Conservation (phyloP, 1,140 invertebrate genomes). For the Pseudomyrmex sp. region DNA sequence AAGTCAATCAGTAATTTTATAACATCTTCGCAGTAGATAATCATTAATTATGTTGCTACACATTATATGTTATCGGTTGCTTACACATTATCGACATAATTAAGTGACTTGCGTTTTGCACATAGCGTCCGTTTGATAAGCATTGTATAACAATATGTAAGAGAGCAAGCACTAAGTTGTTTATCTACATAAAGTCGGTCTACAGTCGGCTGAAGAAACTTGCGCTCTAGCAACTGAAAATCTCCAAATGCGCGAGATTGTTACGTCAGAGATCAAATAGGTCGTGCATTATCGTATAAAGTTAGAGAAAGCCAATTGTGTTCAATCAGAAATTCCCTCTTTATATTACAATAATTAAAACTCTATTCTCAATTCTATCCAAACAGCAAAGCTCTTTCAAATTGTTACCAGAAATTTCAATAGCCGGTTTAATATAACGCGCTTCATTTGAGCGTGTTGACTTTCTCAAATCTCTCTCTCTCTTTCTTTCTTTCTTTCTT, state of each 20-base stretch:
- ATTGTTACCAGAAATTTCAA: constrained; percentile 11
- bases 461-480: not conserved
- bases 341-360: constrained; percentile 48
- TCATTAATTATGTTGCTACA: constrained; percentile 19
- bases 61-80: constrained; percentile 3
- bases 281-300: constrained; percentile 65
- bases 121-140: constrained; percentile 45
- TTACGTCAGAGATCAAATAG: constrained; percentile 65
- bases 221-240: constrained; percentile 17
- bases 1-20: constrained; percentile 18
- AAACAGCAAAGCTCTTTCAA: not conserved
- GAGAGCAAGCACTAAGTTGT: constrained; percentile 63
- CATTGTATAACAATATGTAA: constrained; percentile 48
- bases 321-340: constrained; percentile 15
- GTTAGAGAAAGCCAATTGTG: constrained; percentile 58
- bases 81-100: constrained; percentile 48
- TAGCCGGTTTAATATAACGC: not conserved
- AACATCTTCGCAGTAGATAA: not conserved
- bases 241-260: constrained; percentile 55
- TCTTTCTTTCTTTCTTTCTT: too few relatives aligned
- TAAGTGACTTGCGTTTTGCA: constrained; percentile 59
- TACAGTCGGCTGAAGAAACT: constrained; percentile 15
- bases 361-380: constrained; percentile 1
- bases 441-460: not conserved
- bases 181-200: constrained; percentile 47